phyloP scores from a whole-genome alignment of 2,113 vertebrate genomes.

The Amblyopsis rosae region DNA sequence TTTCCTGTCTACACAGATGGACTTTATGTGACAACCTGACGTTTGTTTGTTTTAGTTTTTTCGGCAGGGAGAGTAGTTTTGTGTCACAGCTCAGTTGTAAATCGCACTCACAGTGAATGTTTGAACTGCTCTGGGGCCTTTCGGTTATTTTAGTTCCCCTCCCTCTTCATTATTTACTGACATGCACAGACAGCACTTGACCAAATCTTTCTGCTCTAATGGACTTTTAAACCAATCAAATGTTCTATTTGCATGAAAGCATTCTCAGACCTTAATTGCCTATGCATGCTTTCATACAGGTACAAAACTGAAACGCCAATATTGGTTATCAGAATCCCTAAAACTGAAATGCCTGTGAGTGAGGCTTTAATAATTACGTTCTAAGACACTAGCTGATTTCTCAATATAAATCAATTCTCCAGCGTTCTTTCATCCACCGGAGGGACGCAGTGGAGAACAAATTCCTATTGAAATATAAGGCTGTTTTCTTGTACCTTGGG shows the following conservation, averaged over 20 bases:
- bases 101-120: not conserved
- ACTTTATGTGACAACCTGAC: not conserved
- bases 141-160: not conserved
- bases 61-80: not conserved
- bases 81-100: not conserved
- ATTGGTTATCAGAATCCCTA: too few species aligned
- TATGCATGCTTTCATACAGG: too few species aligned
- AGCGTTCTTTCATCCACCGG: too few species aligned
- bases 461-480: too few species aligned
- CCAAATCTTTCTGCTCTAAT: conserved; percentile 3
- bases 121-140: conserved; percentile 3
- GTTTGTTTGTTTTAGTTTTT: not conserved
- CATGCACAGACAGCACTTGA: not conserved
- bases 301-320: too few species aligned
- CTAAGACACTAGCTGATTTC: too few species aligned
- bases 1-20: not conserved
- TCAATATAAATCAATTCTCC: too few species aligned
- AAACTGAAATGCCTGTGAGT: too few species aligned
- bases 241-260: not conserved
- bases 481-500: too few species aligned
- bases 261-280: not conserved
- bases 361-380: too few species aligned
- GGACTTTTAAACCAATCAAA: not conserved
- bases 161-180: conserved; percentile 1
- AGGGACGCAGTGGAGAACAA: too few species aligned